Conservation (phyloP, 1,140 invertebrate species). For the Orchestia grillus region DNA sequence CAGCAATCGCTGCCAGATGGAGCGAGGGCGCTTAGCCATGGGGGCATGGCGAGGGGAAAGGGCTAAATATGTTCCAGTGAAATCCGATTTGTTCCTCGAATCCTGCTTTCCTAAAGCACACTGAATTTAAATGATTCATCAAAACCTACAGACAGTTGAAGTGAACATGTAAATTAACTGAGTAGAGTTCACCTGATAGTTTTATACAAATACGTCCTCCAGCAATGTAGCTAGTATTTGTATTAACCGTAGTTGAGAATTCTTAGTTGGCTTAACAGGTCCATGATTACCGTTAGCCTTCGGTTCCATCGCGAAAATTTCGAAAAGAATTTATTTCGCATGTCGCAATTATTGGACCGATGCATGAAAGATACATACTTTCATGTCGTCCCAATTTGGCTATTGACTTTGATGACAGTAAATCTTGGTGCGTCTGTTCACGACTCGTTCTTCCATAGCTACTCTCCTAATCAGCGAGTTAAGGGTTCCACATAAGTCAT, state of each 20-base stretch:
- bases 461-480: no score
- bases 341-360: no score
- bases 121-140: background rate
- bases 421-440: no score
- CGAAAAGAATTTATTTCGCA: background rate
- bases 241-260: background rate
- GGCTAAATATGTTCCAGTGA: background rate
- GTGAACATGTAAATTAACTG: background rate
- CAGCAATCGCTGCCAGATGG: background rate
- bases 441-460: no score
- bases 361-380: no score
- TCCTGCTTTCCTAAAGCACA: background rate
- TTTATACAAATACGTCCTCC: background rate
- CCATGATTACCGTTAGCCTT: background rate
- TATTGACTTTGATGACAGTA: no score
- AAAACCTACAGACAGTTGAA: background rate
- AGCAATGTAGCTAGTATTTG: background rate
- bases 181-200: background rate
- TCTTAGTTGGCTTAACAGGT: background rate
- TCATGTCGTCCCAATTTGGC: no score
- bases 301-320: background rate
- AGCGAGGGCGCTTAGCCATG: background rate
- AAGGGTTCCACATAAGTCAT: no score
- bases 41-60: background rate
- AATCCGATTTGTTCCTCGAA: background rate